A percentile compares a stretch with the other conserved stretches of the same genome.
Conservation (phyloP, 2,888 invertebrate genomes). For the Fragum sueziense region DNA sequence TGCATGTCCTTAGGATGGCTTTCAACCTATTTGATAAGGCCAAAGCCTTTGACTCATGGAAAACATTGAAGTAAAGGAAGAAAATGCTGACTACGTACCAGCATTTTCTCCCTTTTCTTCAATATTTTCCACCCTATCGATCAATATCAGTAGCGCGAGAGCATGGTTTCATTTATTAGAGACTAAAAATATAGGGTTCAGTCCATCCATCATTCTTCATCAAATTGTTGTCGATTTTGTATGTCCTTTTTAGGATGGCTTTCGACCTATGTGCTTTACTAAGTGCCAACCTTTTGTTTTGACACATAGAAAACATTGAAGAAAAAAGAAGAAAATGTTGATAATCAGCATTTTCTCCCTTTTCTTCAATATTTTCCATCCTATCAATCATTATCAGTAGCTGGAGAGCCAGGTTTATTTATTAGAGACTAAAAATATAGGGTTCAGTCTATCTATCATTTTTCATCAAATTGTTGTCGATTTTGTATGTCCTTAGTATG, state of each 20-base stretch:
- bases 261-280: too few relatives aligned
- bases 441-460: conserved; percentile 31
- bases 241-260: too few relatives aligned
- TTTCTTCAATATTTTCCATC: too few relatives aligned
- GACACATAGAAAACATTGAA: too few relatives aligned
- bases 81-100: too few relatives aligned
- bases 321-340: background rate
- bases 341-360: too few relatives aligned
- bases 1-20: conserved; percentile 21
- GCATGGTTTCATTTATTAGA: conserved; percentile 29
- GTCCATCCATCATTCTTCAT: conserved; percentile 39
- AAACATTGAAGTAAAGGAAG: background rate
- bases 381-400: background rate
- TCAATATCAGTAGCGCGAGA: conserved; percentile 2
- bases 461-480: conserved; percentile 38
- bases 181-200: conserved; percentile 19
- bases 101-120: too few relatives aligned
- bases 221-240: conserved; percentile 38
- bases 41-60: too few relatives aligned
- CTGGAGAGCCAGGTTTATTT: conserved; percentile 22
- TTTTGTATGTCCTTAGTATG: conserved; percentile 27
- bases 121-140: too few relatives aligned
- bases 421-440: conserved; percentile 28
- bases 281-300: too few relatives aligned
- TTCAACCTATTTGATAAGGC: background rate